Evolutionary conservation across 1,140 invertebrate genomes (phyloP), one percentile per base, ranked within the genome.

Genomic region (Eueides isabella): DNA sequence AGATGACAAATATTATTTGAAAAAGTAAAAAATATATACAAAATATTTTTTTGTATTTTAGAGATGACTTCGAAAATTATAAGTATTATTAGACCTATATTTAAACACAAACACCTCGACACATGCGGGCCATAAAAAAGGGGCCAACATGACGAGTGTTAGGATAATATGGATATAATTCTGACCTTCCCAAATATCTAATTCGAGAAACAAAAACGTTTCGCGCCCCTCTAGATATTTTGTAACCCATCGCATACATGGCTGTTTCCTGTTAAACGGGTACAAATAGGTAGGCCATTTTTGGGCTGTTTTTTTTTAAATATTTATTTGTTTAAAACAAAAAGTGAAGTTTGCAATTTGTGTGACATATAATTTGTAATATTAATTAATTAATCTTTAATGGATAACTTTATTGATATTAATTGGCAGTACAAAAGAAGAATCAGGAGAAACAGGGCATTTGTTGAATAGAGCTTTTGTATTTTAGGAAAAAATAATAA

Each of bases 111-210:
- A 55, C 48, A 23, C 48, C 19, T 78, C 71, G 77, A 76, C 80
- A 80, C 78, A 89, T 90, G 88, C 87, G 84, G 86, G 88, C 23
- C 19, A 55, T 74, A 67, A 75, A 78, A 85, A 85, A 88, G 86
- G 80, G 82, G 77, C 82, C 75, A 82, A 85, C 76, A 80, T 69
- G 67, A 84, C 67, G 75, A 67, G 19, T 72, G 77, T 68, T 71
- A 23, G 33, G 72, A 41, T 82, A 82, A 85, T 87, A 76, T 79
- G 85, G 85, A 85, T 77, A 84, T 82, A 81, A 78, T 80, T 80
- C 72, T 81, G 79, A 68, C 74, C 65, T 75, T 78, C 78, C 80
- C 75, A 67, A 75, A 75, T 75, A 41, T 77, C 71, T 80, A 73
- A 71, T 66, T 74, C 71, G 72, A 67, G 72, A 80, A 66, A 82